Evolutionary conservation across 2,888 invertebrate genomes (phyloP), one percentile per base, ranked within the genome.

Genomic region (Notodonta ziczac): DNA sequence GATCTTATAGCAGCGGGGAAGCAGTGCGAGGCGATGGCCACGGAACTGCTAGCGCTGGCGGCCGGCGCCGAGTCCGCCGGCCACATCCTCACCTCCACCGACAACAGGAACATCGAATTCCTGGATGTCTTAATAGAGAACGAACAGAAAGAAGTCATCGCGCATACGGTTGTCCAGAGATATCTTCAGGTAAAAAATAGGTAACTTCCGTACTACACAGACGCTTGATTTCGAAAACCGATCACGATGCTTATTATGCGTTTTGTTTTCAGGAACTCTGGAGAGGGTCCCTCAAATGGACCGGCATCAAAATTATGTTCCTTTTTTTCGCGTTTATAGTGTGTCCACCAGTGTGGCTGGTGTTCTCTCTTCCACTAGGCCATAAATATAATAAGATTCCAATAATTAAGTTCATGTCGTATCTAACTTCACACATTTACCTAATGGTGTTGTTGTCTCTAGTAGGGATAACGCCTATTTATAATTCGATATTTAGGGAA

Each of bases 361-460:
- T 97, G 57, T 98, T 99, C 88, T 98, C 99, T 69, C 96, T 99
- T 84, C 99, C 99, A 58, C 93, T 99, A 83, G 98, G 98, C 52
- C 98, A 98, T 94, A 97, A 97, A 90, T 98, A 97, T 94, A 98
- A 98, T 94, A 98, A 99, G 95, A 98, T 99, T 81, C 99, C 99
- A 63, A 99, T 99, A 84, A 99, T 99, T 84, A 99, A 99, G 94
- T 99, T 99, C 93, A 99, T 99, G 97, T 99, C 99, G 54, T 99
- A 99, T 92, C 95, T 99, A 79, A 99, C 99, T 35, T 99, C 99
- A 8, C 99, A 99, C 93, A 97, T 99, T 80, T 99, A 99, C 92
- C 96, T 99, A 75, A 99, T 99, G 97, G 93, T 98, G 71, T 96
- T 99, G 80, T 95, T 99, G 77, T 96, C 98, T 75, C 94, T 99